phyloP scores from a whole-genome alignment of 2,888 invertebrate species.

The Pseudococcus jackbeardsleyi region DNA sequence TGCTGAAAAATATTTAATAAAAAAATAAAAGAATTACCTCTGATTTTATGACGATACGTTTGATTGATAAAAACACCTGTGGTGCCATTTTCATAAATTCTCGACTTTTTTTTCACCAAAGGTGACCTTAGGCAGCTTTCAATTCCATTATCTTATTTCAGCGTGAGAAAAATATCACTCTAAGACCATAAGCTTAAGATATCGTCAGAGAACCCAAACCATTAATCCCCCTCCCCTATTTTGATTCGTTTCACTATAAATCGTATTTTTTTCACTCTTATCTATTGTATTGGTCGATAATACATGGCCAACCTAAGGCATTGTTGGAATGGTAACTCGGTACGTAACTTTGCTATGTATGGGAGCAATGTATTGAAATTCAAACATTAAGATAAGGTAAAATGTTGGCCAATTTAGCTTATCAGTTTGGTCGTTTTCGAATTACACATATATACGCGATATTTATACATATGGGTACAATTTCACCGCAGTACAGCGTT shows the following conservation, averaged over 20 bases:
- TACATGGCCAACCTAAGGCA: constrained; percentile 2
- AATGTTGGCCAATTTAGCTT: constrained; percentile 40
- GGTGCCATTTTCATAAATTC: too few species aligned
- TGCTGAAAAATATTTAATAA: too few species aligned
- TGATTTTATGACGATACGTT: too few species aligned
- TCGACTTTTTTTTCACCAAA: too few species aligned
- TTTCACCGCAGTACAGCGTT: neutral
- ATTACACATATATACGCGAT: constrained; percentile 18
- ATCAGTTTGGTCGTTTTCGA: constrained; percentile 15
- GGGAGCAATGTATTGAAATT: constrained; percentile 34
- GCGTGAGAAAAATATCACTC: too few species aligned
- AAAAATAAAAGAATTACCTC: too few species aligned
- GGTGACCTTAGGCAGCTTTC: too few species aligned
- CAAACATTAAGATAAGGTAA: constrained; percentile 52
- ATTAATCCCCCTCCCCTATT: neutral
- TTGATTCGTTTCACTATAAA: neutral
- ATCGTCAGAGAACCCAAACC: too few species aligned
- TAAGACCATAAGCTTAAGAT: too few species aligned
- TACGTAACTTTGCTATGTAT: neutral
- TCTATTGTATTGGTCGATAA: constrained; percentile 8
- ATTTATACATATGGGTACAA: neutral
- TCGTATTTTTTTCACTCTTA: neutral
- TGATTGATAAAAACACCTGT: too few species aligned
- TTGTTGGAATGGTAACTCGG: neutral
- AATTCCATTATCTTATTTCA: too few species aligned